Evolutionary conservation across 53 echinoderm and acorn worm genomes (phyloP), one percentile per base, ranked within the genome.

Genomic region (Patiria pectinifera): DNA sequence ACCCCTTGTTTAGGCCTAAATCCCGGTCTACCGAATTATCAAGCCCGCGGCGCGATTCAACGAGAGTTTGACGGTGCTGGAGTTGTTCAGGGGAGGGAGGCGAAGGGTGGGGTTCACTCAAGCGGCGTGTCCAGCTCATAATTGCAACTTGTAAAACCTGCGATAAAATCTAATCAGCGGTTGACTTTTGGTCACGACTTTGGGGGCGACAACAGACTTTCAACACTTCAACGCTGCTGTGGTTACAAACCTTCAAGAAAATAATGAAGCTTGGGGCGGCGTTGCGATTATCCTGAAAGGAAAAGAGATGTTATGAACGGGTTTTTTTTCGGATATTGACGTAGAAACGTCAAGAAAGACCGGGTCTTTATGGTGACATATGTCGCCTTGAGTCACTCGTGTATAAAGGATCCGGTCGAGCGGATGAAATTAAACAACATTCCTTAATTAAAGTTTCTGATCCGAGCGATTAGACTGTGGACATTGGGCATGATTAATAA

Each of bases 161-260:
- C 19, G 88, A 88, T 88, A 59, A 88, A 60, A 88, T 88, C 88
- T 61, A 88, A 88, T 88, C 78, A 88, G 19, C 43, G 46, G 45
- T 78, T 77, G 88, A 78, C 78, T 78, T 78, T 78, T 61, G 78
- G 78, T 59, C 6, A 8, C 14, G 25, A 59, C 21, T 44, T 23
- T 6, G 62, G 22, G 47, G 59, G 21, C 22, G 14, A 21, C 53
- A 53, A 88, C n/a, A 74, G 25, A 70, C 70, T n/a, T 48, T 4
- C 74, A 78, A 78, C 78, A 88, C 88, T 88, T 35, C 43, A 88
- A 76, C 35, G 44, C 48, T 45, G 59, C 87, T 77, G 62, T 19
- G 88, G 88, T 88, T 75, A 78, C 88, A 44, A 18, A 11, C 15
- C 60, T 26, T 49, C 49, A n/a, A 24, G 14, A 22, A 22, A 59